Base-by-base conservation (phyloP, 2,797 vertebrate genomes). In the Xenentodon cancila region DNA sequence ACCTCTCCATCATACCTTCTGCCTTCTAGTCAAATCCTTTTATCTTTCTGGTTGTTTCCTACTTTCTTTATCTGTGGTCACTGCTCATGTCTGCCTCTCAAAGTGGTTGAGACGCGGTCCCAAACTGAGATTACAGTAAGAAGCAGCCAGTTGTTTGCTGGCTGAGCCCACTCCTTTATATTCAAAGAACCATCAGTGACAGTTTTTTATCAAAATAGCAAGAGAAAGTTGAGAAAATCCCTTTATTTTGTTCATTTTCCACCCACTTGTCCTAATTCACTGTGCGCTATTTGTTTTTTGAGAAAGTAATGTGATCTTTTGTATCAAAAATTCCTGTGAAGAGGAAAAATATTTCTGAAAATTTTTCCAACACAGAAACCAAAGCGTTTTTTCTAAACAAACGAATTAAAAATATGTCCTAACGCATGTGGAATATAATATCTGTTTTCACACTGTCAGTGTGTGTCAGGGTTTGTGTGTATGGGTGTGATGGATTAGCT, bases 401-500 rank as follows among this genome's bases (percentile, higher is more conserved):
- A 19, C 0, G n/a, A 9, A 48, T 25, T 30, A 21, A 55, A 18
- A 25, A 32, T 1, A 40, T 58, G 34, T 58, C 20, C 21, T 25
- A 18, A 48, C 48, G 19, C 16, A n/a, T 37, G 51, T 58, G 12
- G 59, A 4, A 1, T 59, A 15, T 56, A 42, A 71, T 62, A 59
- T 77, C 44, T 45, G 53, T 17, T 70, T 75, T 62, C 55, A 44
- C 57, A 9, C 50, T 61, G 53, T 32, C n/a, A 47, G 20, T 63
- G 20, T 67, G 40, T 59, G 37, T 40, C 37, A 40, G 37, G 37
- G 37, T 16, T 40, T 45, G 57, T 74, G 72, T 74, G 20, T 51
- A 43, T 77, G 74, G 79, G 73, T 74, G 80, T 68, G 76, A 86
- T 77, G 88, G 89, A 90, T 92, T 90, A 90, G 69, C 78, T 81